phyloP scores from a whole-genome alignment of 1,140 invertebrate genomes.

The Drosophila albomicans region DNA sequence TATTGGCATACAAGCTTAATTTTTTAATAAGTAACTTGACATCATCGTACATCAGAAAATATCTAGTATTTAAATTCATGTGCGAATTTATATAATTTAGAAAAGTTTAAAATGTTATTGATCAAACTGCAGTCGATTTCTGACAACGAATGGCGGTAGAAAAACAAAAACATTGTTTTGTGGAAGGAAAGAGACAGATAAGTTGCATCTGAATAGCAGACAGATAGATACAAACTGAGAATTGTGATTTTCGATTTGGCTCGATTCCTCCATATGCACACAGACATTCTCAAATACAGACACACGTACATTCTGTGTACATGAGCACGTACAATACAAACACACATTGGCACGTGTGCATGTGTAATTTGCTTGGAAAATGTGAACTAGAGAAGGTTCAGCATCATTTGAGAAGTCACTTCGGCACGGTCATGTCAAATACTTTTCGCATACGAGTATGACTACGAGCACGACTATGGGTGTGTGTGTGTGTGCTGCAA shows the following conservation, averaged over 20 bases:
- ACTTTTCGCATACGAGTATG: constrained; percentile 3
- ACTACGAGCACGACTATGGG: background rate
- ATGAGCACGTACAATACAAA: constrained; percentile 3
- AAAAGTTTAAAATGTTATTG: background rate
- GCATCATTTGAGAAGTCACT: constrained; percentile 5
- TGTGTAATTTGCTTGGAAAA: constrained; percentile 5
- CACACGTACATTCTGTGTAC: background rate
- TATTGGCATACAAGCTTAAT: too few species aligned
- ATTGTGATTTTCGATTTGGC: constrained; percentile 1
- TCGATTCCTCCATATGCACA: background rate
- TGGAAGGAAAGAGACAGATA: background rate
- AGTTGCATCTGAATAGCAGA: background rate
- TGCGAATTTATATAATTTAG: too few species aligned
- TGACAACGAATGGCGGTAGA: background rate
- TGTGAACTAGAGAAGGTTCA: constrained; percentile 4
- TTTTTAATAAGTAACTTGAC: too few species aligned
- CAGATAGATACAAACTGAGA: background rate
- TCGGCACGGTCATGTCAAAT: constrained; percentile 4
- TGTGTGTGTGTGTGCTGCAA: background rate
- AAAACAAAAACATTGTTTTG: background rate
- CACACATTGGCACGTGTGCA: background rate
- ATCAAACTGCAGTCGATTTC: background rate
- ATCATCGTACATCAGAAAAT: too few species aligned
- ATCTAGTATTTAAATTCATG: too few species aligned
- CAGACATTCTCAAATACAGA: background rate